phyloP scores from a whole-genome alignment of 2,113 vertebrate genomes.

The Donacobius atricapilla region DNA sequence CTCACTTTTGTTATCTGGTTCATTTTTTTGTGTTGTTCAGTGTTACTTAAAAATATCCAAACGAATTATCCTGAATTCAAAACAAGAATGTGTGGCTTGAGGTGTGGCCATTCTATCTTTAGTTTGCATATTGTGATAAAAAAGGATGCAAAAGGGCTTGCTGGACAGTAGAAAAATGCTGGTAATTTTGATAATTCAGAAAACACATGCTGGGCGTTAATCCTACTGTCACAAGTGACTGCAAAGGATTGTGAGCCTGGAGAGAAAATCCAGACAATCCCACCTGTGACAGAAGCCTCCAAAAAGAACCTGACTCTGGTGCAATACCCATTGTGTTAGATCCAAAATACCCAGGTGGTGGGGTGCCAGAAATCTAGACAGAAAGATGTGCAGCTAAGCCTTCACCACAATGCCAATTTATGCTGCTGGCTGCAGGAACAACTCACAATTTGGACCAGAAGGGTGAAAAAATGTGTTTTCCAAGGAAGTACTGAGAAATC shows the following conservation, averaged over 20 bases:
- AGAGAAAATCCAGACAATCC: background rate
- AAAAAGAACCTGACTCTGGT: background rate
- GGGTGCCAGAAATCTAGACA: background rate
- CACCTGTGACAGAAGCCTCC: background rate
- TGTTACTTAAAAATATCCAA: background rate
- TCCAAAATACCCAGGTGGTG: background rate
- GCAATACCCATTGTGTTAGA: fast-evolving
- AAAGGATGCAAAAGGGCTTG: background rate
- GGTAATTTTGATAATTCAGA: background rate
- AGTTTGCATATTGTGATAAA: background rate
- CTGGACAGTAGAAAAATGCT: background rate
- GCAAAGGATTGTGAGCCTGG: background rate
- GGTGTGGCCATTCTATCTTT: background rate
- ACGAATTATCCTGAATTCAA: background rate
- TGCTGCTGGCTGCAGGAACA: background rate
- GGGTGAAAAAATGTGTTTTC: background rate
- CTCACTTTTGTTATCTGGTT: background rate
- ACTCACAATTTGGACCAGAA: background rate
- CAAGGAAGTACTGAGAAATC: background rate
- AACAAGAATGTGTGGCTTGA: background rate
- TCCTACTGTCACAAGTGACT: background rate
- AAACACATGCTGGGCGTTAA: background rate
- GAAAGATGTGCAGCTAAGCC: background rate
- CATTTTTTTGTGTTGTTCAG: background rate
- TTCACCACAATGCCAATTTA: background rate